These are phyloP conservation scores for Colius striatus DNA, from an alignment of 2,113 vertebrate genomes.

Conservation along the genomic window DNA sequence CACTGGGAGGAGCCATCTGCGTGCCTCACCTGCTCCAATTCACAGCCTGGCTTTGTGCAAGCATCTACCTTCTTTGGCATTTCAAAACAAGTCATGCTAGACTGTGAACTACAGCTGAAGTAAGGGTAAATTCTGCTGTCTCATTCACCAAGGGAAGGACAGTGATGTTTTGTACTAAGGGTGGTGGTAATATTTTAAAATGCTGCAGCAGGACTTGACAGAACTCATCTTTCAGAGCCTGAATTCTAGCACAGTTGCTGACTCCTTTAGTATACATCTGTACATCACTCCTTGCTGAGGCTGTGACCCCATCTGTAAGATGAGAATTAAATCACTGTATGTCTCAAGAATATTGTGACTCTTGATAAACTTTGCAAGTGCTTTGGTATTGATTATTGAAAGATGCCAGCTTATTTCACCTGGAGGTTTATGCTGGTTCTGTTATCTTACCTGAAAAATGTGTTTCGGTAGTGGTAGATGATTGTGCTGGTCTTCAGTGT, in stretches of 20 bases:
- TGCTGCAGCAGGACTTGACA: conserved; percentile 23
- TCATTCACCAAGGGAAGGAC: neutral
- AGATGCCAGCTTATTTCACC: neutral
- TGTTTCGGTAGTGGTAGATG: neutral
- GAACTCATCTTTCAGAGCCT: conserved; percentile 35
- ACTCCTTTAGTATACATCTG: conserved; percentile 1
- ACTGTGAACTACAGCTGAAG: neutral
- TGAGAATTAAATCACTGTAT: conserved; percentile 10
- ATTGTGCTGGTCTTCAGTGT: neutral
- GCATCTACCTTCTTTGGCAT: neutral
- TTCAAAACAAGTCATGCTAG: neutral
- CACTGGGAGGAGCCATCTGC: neutral
- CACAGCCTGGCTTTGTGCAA: neutral
- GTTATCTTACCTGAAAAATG: neutral
- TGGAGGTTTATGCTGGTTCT: neutral
- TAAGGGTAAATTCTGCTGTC: neutral
- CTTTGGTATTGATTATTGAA: conserved; percentile 22
- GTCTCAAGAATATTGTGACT: neutral
- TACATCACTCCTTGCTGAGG: neutral
- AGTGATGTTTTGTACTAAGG: neutral
- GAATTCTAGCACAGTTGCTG: neutral
- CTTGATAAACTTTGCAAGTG: conserved; percentile 36
- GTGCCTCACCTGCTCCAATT: neutral
- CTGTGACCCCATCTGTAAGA: neutral
- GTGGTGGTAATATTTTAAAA: conserved; percentile 26